Evolutionary conservation across 2,888 invertebrate genomes (phyloP).

Genomic region (Listrodromus nycthemerus): DNA sequence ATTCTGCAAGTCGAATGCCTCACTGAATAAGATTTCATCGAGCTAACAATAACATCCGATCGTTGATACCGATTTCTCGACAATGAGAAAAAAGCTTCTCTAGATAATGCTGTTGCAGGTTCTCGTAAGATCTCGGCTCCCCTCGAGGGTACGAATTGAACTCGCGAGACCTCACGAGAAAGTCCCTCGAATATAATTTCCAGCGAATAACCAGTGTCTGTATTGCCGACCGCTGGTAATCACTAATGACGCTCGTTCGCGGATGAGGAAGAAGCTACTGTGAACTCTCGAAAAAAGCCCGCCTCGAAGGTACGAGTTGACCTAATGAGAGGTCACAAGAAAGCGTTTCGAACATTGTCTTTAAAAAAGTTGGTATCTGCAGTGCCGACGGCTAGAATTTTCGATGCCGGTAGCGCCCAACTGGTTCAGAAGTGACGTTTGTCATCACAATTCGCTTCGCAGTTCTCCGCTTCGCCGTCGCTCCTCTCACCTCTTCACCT

Average conservation of each 20-base stretch:
- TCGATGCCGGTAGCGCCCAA: background rate
- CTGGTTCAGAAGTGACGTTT: background rate
- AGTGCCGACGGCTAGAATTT: background rate
- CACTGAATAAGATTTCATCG: background rate
- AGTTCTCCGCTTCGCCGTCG: slow-evolving; percentile 10
- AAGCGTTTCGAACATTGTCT: too few species aligned
- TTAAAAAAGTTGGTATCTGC: too few species aligned
- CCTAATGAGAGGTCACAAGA: too few species aligned
- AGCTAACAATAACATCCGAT: slow-evolving; percentile 13
- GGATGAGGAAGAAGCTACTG: background rate
- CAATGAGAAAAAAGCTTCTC: background rate
- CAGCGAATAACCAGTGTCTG: background rate
- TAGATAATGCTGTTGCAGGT: background rate
- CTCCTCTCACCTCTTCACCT: background rate
- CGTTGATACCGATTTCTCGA: background rate
- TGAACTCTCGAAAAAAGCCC: background rate
- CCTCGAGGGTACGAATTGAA: background rate
- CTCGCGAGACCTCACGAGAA: background rate
- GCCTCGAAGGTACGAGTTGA: too few species aligned
- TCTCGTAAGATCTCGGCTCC: background rate
- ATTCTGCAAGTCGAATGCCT: background rate
- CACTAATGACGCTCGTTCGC: background rate
- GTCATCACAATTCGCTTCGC: background rate
- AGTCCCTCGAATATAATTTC: background rate
- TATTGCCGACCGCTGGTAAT: background rate